Conservation (phyloP, 2,888 invertebrate species). For the Operophtera brumata region DNA sequence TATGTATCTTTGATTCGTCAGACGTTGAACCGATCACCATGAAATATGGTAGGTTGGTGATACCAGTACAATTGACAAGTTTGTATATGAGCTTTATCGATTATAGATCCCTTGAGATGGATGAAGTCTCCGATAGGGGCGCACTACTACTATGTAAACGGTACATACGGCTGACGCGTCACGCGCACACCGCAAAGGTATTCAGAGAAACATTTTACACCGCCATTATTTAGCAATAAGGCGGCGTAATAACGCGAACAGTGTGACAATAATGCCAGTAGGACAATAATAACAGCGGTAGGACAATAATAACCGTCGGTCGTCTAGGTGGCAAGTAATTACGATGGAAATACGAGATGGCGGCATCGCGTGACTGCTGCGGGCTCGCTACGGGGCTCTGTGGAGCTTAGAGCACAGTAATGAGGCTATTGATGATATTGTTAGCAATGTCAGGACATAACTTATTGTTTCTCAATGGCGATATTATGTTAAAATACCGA, state of each 20-base stretch:
- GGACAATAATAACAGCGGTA: not conserved
- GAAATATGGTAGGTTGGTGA: too few relatives aligned
- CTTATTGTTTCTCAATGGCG: too few relatives aligned
- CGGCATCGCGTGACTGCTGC: conserved; percentile 49
- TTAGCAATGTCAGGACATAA: not conserved
- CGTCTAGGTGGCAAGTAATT: conserved; percentile 8
- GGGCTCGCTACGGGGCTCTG: not conserved
- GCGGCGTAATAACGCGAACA: not conserved
- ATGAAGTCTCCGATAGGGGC: too few relatives aligned
- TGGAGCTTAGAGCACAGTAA: not conserved
- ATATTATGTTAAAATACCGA: too few relatives aligned
- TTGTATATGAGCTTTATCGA: too few relatives aligned
- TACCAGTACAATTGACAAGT: too few relatives aligned
- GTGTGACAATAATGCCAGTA: not conserved
- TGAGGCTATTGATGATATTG: not conserved
- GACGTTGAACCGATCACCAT: too few relatives aligned
- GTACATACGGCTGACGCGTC: not conserved
- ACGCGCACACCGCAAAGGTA: not conserved
- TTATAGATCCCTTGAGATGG: too few relatives aligned
- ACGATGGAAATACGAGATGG: conserved; percentile 45
- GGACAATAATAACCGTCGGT: conserved; percentile 2
- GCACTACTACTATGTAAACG: too few relatives aligned
- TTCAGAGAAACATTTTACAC: not conserved
- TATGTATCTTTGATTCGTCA: too few relatives aligned
- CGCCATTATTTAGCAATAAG: conserved; percentile 4